Percentiles rank a stretch among this genome's conserved stretches.
Conservation (phyloP, 2,888 invertebrate species). For the Rutpela maculata region DNA sequence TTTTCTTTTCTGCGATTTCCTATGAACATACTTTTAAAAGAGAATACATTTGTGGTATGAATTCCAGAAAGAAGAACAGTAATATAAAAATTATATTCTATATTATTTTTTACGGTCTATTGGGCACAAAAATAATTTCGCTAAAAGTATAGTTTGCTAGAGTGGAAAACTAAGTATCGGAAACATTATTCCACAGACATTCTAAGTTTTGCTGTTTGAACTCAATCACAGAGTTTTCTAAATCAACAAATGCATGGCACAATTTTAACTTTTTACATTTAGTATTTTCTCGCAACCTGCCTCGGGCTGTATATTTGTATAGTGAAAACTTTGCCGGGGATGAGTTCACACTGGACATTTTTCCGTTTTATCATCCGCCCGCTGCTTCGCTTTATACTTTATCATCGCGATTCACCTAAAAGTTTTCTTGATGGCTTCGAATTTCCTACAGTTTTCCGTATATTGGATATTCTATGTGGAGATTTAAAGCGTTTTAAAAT, state of each 20-base stretch:
- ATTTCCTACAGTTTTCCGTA: not conserved
- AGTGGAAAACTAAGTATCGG: not conserved
- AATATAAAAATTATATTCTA: not conserved
- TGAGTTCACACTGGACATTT: constrained; percentile 16
- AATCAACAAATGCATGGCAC: constrained; percentile 28
- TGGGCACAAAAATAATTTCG: not conserved
- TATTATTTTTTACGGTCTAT: not conserved
- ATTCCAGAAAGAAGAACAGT: too few species aligned
- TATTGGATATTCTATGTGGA: not conserved
- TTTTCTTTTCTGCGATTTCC: too few species aligned
- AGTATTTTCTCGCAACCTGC: constrained; percentile 20
- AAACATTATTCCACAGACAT: constrained; percentile 10
- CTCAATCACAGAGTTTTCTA: constrained; percentile 17
- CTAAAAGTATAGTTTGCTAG: not conserved
- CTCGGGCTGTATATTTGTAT: constrained; percentile 29
- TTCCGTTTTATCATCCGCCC: constrained; percentile 15
- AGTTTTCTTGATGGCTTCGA: constrained; percentile 20
- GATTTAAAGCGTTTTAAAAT: not conserved
- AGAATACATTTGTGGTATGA: too few species aligned
- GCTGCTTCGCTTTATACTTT: constrained; percentile 9
- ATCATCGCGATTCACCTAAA: not conserved
- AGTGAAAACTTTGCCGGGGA: constrained; percentile 22
- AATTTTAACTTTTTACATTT: constrained; percentile 28
- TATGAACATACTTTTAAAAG: too few species aligned
- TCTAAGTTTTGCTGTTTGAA: constrained; percentile 12